Evolutionary conservation across 2,113 vertebrate genomes (phyloP), one percentile per base, ranked within the genome.

Genomic region (Natator depressus): DNA sequence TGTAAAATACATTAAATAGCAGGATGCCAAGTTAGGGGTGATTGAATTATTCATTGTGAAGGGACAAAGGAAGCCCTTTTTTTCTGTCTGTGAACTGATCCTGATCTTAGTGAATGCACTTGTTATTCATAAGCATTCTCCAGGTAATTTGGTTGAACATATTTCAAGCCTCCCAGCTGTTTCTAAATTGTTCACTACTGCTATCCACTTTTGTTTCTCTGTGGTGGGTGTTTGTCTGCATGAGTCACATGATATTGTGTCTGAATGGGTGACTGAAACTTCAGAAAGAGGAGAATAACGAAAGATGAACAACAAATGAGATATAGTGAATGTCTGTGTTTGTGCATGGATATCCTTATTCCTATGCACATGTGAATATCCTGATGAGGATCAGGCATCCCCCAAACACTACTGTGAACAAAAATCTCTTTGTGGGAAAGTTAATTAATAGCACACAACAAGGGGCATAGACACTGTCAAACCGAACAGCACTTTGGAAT

Each of bases 31-130:
- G 51, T 88, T 87, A 72, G 85, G 49, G 25, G 84, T 12, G 46
- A 38, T 35, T 94, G 89, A 95, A 86, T 96, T 89, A 84, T 92
- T 94, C 85, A 80, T 87, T 85, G 89, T 19, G 80, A 53, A 62
- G 49, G 80, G 51, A 89, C 87, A 31, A 89, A 91, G 2, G 22
- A 47, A 87, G 50, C 31, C 83, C 27, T 85, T 91, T 85, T 91
- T 47, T 54, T 85, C 62, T 53, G 29, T 93, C 87, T 83, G 55
- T 80, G 91, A 91, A 94, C 0, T 6, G 78, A 94, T 94, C 92
- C 87, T 94, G 90, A 88, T 91, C 91, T 93, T 47, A 5, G 81
- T 78, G 92, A 94, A 51, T n/a, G 49, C 22, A 94, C 88, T 92
- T 94, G 78, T 90, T 94, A 80, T 83, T 94, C 81, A 75, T 27